Evolutionary conservation across 1,140 invertebrate species (phyloP).

Genomic region (Formica selysi): DNA sequence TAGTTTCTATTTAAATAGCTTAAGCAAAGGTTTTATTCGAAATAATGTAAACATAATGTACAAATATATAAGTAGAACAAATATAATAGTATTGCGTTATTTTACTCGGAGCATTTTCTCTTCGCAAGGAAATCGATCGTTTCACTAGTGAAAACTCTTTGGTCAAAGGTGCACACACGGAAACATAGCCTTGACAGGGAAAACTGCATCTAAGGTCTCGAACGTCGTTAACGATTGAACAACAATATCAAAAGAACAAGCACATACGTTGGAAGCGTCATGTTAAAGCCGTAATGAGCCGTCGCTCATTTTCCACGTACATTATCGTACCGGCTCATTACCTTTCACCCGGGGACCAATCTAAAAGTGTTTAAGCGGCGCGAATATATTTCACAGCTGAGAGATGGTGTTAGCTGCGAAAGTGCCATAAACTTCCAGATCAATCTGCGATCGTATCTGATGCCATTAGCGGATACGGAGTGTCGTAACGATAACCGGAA

Average conservation of each 20-base stretch:
- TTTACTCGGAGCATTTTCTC: constrained; percentile 19
- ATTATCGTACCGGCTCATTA: constrained; percentile 67
- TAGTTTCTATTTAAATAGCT: neutral
- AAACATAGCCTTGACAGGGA: constrained; percentile 17
- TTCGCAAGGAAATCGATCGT: neutral
- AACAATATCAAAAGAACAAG: constrained; percentile 48
- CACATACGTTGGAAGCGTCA: constrained; percentile 45
- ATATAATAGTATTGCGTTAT: neutral
- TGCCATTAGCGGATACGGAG: constrained; percentile 26
- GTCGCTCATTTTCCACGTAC: constrained; percentile 66
- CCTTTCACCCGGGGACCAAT: constrained; percentile 59
- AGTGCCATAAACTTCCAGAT: constrained; percentile 17
- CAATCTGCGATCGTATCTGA: constrained; percentile 54
- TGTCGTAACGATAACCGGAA: constrained; percentile 35
- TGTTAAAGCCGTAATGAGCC: constrained; percentile 65
- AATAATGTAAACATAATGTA: neutral
- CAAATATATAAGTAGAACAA: neutral
- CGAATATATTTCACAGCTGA: constrained; percentile 43
- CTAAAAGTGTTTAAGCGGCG: constrained; percentile 41
- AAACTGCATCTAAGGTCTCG: constrained; percentile 31
- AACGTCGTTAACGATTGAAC: constrained; percentile 41
- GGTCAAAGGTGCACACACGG: constrained; percentile 1
- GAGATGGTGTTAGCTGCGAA: constrained; percentile 30
- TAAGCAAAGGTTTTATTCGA: neutral
- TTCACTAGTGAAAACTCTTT: constrained; percentile 10